phyloP scores from a whole-genome alignment of 2,888 invertebrate species.

The Sarcophaga variegata region DNA sequence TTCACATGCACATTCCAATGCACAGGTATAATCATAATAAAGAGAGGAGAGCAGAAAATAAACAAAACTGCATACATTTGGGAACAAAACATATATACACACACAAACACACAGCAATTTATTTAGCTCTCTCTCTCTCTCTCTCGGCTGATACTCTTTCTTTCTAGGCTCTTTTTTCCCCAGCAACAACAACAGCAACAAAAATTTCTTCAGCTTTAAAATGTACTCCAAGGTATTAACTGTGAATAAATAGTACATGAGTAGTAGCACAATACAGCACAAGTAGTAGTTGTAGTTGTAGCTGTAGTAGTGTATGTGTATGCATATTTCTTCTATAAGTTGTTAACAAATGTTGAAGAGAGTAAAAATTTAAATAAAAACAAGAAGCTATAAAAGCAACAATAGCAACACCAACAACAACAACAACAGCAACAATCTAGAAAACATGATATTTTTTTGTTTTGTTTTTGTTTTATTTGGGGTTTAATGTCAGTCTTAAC shows the following conservation, averaged over 20 bases:
- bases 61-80: not conserved
- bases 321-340: not conserved
- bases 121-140: not conserved
- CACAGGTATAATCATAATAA: not conserved
- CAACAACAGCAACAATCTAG: conserved; percentile 37
- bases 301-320: not conserved
- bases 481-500: conserved; percentile 60
- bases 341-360: not conserved
- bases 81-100: conserved; percentile 9
- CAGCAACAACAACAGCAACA: conserved; percentile 26
- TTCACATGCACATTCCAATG: not conserved
- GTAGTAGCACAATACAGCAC: not conserved
- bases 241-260: not conserved
- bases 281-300: too few species aligned
- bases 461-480: not conserved
- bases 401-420: conserved; percentile 21
- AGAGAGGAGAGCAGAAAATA: not conserved
- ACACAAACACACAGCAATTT: not conserved
- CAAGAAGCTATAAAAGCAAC: not conserved
- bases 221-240: conserved; percentile 54
- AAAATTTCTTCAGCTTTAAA: conserved; percentile 16
- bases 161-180: not conserved
- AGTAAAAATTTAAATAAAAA: conserved; percentile 32
- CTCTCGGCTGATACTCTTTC: too few species aligned
- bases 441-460: conserved; percentile 28